Evolutionary conservation across 2,113 vertebrate genomes (phyloP).

Genomic region (Parus major): DNA sequence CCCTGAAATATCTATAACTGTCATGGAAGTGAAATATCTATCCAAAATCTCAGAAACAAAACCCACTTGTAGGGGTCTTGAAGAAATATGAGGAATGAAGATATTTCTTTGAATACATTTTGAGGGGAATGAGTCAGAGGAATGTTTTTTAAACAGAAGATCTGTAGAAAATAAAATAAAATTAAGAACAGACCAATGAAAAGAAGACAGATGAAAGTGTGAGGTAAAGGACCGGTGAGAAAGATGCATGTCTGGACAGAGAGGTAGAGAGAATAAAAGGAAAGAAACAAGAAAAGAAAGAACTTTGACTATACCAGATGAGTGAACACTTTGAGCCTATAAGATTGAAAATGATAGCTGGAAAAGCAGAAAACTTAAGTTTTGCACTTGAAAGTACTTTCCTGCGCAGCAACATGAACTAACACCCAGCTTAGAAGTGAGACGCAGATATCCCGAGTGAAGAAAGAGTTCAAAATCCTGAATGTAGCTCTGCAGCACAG

Average conservation of each 20-base stretch:
- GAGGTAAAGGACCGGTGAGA: background rate
- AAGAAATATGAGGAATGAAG: conserved; percentile 51
- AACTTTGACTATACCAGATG: background rate
- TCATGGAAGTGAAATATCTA: conserved; percentile 69
- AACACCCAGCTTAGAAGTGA: background rate
- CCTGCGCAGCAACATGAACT: background rate
- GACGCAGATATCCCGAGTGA: accelerated
- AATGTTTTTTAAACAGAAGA: conserved; percentile 3
- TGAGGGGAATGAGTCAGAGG: conserved; percentile 17
- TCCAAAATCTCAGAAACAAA: conserved; percentile 60
- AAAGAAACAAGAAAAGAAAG: background rate
- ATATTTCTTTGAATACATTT: conserved; percentile 57
- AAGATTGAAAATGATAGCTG: background rate
- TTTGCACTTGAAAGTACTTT: background rate
- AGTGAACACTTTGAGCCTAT: background rate
- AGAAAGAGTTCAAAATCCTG: background rate
- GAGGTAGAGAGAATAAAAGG: background rate
- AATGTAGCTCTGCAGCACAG: background rate
- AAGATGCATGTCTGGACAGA: background rate
- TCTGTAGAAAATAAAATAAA: conserved; percentile 31
- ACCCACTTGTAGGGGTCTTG: conserved; percentile 22
- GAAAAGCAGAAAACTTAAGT: conserved; percentile 9
- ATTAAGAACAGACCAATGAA: conserved; percentile 36
- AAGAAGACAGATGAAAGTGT: conserved; percentile 20
- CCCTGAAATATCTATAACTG: conserved; percentile 73